Percentiles rank a stretch among this genome's conserved stretches.
These are phyloP conservation scores for Pinna nobilis DNA, from an alignment of 1,140 invertebrate genomes.

Conservation along the genomic window DNA sequence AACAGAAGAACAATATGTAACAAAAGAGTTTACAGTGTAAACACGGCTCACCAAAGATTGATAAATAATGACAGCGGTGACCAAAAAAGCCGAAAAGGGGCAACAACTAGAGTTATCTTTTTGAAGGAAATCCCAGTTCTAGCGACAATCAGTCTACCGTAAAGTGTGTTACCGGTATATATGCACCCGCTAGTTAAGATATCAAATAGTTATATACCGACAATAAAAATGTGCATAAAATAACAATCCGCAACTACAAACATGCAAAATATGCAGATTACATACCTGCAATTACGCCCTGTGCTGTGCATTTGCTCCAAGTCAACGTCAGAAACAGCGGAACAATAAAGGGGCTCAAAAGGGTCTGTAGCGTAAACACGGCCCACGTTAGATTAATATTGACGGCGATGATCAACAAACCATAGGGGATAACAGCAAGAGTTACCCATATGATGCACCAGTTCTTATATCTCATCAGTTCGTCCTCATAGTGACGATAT, in stretches of 20 bases:
- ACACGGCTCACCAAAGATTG: no score
- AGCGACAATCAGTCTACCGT: no score
- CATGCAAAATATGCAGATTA: neutral
- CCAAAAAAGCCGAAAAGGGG: no score
- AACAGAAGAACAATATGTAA: no score
- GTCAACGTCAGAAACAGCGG: conserved; percentile 52
- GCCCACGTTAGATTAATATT: conserved; percentile 60
- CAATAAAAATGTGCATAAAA: neutral
- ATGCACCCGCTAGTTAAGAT: no score
- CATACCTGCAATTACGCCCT: conserved; percentile 53
- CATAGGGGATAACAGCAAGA: conserved; percentile 55
- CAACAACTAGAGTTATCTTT: no score
- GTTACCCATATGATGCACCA: conserved; percentile 61
- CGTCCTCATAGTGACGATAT: conserved; percentile 60
- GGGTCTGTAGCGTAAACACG: conserved; percentile 42
- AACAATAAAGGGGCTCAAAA: conserved; percentile 51
- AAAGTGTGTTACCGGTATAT: no score
- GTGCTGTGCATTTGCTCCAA: conserved; percentile 54
- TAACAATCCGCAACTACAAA: neutral
- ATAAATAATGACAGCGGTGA: no score
- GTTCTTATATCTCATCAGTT: conserved; percentile 58
- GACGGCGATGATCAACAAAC: conserved; percentile 42
- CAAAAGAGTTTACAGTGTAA: no score
- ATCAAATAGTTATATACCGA: no score
- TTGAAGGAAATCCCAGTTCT: no score